Conservation (phyloP, 1,140 invertebrate species). For the Drosophila subpulchrella region DNA sequence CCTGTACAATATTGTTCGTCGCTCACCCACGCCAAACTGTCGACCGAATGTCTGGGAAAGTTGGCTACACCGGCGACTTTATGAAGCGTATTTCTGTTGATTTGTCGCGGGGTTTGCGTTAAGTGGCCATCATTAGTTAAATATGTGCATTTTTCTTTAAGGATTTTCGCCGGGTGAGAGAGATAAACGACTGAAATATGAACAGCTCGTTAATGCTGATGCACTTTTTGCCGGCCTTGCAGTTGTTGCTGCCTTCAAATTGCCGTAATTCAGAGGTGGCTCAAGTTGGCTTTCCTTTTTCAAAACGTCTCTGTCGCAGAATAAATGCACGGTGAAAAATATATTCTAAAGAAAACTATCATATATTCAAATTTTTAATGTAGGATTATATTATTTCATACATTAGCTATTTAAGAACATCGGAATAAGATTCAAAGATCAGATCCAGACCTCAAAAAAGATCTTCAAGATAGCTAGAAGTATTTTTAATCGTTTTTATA, state of each 20-base stretch:
- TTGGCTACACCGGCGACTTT: slow-evolving; percentile 22
- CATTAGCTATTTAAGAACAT: too few species aligned
- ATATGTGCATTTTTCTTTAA: slow-evolving; percentile 83
- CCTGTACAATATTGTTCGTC: slow-evolving; percentile 50
- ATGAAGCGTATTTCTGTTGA: slow-evolving; percentile 54
- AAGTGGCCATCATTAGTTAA: slow-evolving; percentile 83
- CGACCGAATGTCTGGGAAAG: slow-evolving; percentile 67
- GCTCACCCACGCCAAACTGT: slow-evolving; percentile 59
- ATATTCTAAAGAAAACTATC: not conserved
- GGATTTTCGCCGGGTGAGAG: slow-evolving; percentile 58
- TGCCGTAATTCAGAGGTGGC: slow-evolving; percentile 73
- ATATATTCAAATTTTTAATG: not conserved
- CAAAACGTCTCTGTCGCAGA: not conserved
- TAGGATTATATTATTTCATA: too few species aligned
- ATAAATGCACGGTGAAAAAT: slow-evolving; percentile 5
- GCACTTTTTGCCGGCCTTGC: slow-evolving; percentile 34
- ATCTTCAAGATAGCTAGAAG: too few species aligned
- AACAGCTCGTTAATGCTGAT: slow-evolving; percentile 56
- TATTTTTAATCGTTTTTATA: too few species aligned
- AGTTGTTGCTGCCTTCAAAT: slow-evolving; percentile 49
- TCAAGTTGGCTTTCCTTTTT: slow-evolving; percentile 61
- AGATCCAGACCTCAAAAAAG: too few species aligned
- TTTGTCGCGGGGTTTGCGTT: slow-evolving; percentile 79
- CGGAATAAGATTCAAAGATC: too few species aligned
- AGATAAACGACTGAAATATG: slow-evolving; percentile 62